These are phyloP conservation scores for Temnothorax ravouxi DNA, from an alignment of 2,888 invertebrate genomes.

Conservation along the genomic window DNA sequence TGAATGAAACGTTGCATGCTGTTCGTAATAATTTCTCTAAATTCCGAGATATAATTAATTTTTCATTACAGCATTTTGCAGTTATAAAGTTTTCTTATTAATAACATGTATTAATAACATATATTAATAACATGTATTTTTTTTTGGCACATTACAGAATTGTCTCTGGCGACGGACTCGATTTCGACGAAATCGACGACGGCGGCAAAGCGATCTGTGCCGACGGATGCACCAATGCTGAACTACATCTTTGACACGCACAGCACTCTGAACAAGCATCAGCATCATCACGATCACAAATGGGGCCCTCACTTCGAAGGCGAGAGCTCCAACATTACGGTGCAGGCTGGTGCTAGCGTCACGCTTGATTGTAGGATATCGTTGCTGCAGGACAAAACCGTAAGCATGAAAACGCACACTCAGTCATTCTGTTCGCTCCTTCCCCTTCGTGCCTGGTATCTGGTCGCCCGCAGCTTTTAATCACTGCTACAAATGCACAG, in stretches of 20 bases:
- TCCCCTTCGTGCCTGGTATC: background rate
- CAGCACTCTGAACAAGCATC: constrained; percentile 91
- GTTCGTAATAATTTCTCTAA: background rate
- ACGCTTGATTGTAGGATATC: constrained; percentile 92
- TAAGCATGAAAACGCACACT: constrained; percentile 85
- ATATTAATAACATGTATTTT: background rate
- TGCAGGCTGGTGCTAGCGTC: constrained; percentile 91
- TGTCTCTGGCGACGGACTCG: constrained; percentile 71
- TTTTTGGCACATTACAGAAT: constrained; percentile 71
- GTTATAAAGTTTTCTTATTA: background rate
- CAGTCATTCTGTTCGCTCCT: constrained; percentile 22
- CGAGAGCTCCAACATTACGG: constrained; percentile 90
- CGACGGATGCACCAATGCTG: constrained; percentile 90
- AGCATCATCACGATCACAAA: constrained; percentile 89
- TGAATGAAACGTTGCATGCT: background rate
- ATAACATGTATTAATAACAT: background rate
- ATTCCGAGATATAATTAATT: background rate
- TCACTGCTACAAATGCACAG: constrained; percentile 56
- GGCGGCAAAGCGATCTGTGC: constrained; percentile 79
- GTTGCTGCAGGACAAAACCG: constrained; percentile 92
- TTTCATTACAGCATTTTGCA: background rate
- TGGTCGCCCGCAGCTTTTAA: constrained; percentile 39
- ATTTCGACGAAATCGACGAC: constrained; percentile 77
- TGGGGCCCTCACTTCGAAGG: constrained; percentile 92
- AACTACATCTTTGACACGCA: constrained; percentile 92